Evolutionary conservation across 2,113 vertebrate genomes (phyloP), one percentile per base, ranked within the genome.

Genomic region (Myrmophylax atrothorax): DNA sequence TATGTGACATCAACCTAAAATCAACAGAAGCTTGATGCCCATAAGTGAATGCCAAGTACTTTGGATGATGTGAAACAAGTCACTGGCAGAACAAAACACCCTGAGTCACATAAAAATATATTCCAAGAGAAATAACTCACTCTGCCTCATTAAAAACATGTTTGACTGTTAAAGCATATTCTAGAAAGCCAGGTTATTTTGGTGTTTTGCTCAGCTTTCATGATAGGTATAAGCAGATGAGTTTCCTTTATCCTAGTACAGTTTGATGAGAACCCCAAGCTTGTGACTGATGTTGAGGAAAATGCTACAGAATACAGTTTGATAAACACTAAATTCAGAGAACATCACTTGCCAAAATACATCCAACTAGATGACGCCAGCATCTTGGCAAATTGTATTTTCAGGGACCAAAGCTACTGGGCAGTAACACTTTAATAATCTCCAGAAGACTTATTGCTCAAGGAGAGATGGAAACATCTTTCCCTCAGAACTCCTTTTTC

Each of bases 81-180:
- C 86, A 86, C 49, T 92, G 42, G 14, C 93, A 92, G 88, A 93
- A 87, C 73, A 97, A 94, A 93, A 95, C 80, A 89, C 42, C 79
- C 80, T 89, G 92, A 96, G 83, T 96, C 94, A 96, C 69, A 68
- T 66, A 68, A 93, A 86, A 90, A 94, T 58, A 68, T 67, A 93
- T 84, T 96, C 52, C 69, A 75, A 73, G 37, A 93, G 79, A 90
- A 94, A 44, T 46, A 94, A 79, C 63, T 84, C 17, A 29, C 60
- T 53, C 89, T 89, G 83, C 23, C 73, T 96, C 66, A 95, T 92
- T 92, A 94, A 94, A 86, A 83, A 28, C n/a, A 68, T 44, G 50
- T 84, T 18, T 84, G 76, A 94, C 76, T 92, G 46, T 26, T 90
- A 84, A 74, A 87, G 62, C 31, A 87, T 44, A 69, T 84, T 95